Conservation (phyloP, 2,888 invertebrate species). For the Cremastinae sp. region DNA sequence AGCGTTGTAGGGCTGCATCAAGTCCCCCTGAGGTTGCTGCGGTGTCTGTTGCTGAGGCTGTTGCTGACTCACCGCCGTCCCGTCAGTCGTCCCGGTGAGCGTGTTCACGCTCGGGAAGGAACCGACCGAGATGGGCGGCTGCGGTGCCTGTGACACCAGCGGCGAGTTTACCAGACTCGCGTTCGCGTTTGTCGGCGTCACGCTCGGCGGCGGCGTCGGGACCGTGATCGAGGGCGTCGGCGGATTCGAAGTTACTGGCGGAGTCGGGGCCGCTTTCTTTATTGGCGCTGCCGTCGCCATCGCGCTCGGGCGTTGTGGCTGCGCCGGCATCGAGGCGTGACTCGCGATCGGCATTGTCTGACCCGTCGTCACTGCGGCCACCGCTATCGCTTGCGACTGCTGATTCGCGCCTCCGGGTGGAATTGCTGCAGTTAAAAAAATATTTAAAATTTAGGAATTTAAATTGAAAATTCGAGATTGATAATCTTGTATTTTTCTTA, state of each 20-base stretch:
- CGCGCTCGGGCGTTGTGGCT: constrained; percentile 75
- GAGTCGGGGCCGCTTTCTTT: constrained; percentile 78
- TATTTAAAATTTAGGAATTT: constrained; percentile 24
- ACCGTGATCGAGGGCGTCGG: constrained; percentile 43
- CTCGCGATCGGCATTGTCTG: constrained; percentile 77
- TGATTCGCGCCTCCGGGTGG: constrained; percentile 80
- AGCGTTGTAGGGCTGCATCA: constrained; percentile 77
- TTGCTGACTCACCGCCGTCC: constrained; percentile 71
- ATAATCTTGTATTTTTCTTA: background rate
- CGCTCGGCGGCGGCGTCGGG: constrained; percentile 73
- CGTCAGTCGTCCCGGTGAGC: constrained; percentile 69
- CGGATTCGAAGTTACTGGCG: constrained; percentile 73
- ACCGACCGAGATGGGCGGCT: constrained; percentile 72
- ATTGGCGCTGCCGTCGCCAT: constrained; percentile 78
- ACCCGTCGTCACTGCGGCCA: constrained; percentile 80
- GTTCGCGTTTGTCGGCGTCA: constrained; percentile 75
- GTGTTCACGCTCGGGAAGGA: constrained; percentile 74
- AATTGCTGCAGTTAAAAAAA: constrained; percentile 48
- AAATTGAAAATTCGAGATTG: too few species aligned
- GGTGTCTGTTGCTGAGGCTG: constrained; percentile 54
- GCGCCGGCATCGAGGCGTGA: constrained; percentile 78
- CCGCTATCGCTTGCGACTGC: constrained; percentile 82
- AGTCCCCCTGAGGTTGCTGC: constrained; percentile 70
- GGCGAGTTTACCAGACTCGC: constrained; percentile 73
- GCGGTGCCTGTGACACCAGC: constrained; percentile 72